Evolutionary conservation across 2,113 vertebrate species (phyloP).

Genomic region (Halichoerus grypus): DNA sequence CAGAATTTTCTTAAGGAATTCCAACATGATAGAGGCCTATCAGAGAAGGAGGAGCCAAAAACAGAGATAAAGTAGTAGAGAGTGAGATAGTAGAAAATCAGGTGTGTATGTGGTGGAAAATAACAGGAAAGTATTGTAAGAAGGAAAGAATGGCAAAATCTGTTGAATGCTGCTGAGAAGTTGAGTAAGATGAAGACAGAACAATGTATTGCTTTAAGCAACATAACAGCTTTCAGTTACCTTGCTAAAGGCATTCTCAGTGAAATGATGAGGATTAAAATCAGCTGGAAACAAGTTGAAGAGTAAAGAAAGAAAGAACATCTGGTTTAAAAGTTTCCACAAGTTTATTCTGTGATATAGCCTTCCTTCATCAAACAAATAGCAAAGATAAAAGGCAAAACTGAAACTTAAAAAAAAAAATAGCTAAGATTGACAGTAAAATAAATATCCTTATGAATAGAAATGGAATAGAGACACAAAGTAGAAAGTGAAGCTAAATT

Average conservation of each 20-base stretch:
- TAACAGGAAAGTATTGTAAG: neutral
- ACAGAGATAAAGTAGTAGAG: neutral
- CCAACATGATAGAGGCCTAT: neutral
- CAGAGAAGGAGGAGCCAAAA: neutral
- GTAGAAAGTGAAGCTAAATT: neutral
- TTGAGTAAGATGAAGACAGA: neutral
- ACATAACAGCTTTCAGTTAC: neutral
- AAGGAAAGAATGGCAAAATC: neutral
- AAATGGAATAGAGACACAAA: neutral
- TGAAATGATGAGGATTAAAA: conserved; percentile 2
- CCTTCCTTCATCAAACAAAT: conserved; percentile 8
- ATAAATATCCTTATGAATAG: neutral
- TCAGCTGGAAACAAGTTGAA: neutral
- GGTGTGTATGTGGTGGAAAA: neutral
- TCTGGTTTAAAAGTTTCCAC: neutral
- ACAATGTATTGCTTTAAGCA: neutral
- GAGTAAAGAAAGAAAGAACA: conserved; percentile 18
- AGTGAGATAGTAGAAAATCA: neutral
- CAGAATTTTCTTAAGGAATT: conserved; percentile 8
- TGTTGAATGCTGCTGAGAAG: neutral
- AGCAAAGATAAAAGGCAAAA: neutral
- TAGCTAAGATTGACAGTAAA: neutral
- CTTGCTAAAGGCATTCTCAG: neutral
- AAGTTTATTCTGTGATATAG: neutral
- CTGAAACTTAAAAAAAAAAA: neutral